Percentiles rank a stretch among this genome's conserved stretches.
Evolutionary conservation across 1,140 invertebrate species (phyloP).

Genomic region (Cyphomyrmex costatus): DNA sequence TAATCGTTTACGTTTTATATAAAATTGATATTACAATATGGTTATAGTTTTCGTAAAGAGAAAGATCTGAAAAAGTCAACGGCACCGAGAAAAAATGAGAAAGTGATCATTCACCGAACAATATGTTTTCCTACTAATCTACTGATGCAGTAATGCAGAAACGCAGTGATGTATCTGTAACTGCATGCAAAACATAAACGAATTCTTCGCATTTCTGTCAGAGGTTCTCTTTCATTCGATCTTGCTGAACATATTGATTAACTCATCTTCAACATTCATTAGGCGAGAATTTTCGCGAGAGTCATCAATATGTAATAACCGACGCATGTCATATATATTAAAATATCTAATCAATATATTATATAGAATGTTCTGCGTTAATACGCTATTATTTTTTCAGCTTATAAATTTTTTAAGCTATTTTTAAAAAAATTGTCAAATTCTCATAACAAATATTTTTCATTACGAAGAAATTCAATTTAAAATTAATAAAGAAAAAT

Average conservation of each 20-base stretch:
- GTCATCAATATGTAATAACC: slow-evolving; percentile 16
- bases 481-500: neutral
- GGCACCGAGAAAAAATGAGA: neutral
- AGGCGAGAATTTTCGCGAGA: neutral
- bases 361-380: neutral
- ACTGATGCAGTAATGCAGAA: neutral
- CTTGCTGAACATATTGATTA: neutral
- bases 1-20: neutral
- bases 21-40: neutral
- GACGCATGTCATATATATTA: neutral
- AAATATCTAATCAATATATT: neutral
- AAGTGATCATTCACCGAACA: neutral
- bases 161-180: neutral
- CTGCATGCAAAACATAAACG: neutral
- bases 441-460: neutral
- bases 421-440: neutral
- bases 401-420: neutral
- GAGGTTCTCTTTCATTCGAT: slow-evolving; percentile 20
- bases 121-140: slow-evolving; percentile 1
- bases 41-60: neutral
- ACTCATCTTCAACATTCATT: slow-evolving; percentile 20
- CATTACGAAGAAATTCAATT: neutral
- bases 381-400: neutral
- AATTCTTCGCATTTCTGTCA: neutral
- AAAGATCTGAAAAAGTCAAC: neutral